Evolutionary conservation across 2,113 vertebrate species (phyloP), one percentile per base, ranked within the genome.

Genomic region (Semnornis frantzii): DNA sequence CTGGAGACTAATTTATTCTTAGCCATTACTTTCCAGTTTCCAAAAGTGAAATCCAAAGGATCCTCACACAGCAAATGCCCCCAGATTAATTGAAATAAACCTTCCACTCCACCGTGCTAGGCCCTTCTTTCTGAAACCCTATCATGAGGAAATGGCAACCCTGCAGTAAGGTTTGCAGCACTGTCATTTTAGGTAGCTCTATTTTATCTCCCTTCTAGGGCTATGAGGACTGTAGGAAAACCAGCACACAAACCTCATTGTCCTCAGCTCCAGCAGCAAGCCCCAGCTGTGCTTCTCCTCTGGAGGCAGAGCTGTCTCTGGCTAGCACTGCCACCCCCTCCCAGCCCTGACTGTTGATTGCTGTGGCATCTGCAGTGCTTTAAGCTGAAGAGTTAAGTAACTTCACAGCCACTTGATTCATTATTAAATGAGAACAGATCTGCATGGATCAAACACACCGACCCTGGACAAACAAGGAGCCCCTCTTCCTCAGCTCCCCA

Each of bases 101-200:
- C 30, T 54, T 81, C 24, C 55, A 27, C 62, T 58, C 34, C 65
- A 57, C 13, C 19, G 8, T 0, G 4, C 63, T 7, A 33, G 12
- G 54, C 21, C 18, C 46, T 20, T 31, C 85, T 57, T n/a, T 6
- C 44, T 44, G 54, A 23, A 50, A 55, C 46, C 27, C 65, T 24
- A 0, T 21, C 31, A 2, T 3, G 21, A 23, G 39, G 59, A 42
- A 54, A 33, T 50, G 70, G 2, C 9, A 27, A 6, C 46, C 3
- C 16, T 15, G 62, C 77, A 74, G n/a, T 3, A 12, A 20, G 37
- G 11, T 23, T 28, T 14, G 64, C 57, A 44, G 3, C 4, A 44
- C 3, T 31, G 73, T 13, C 2, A 5, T 28, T 6, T 7, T 10
- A 4, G 12, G n/a, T 1, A 9, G 27, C 2, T 4, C 2, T 5